Evolutionary conservation across 2,797 vertebrate genomes (phyloP).

Genomic region (Onychomys arenicola): DNA sequence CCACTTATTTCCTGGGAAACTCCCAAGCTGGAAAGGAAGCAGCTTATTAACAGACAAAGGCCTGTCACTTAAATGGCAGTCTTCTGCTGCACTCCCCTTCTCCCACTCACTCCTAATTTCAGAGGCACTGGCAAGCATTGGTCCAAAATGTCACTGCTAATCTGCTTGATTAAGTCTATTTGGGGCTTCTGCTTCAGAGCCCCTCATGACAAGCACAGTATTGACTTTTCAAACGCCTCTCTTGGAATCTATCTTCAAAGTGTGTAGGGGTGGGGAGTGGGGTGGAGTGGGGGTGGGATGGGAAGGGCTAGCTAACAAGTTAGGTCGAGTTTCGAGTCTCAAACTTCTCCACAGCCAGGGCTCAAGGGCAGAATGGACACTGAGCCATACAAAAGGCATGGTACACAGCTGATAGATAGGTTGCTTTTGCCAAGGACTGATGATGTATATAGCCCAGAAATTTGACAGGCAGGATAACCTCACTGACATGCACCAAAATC

Average conservation of each 20-base stretch:
- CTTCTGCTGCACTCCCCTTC: slow-evolving; percentile 30
- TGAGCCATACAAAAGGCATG: background rate
- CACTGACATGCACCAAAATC: background rate
- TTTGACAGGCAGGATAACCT: background rate
- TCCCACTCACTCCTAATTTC: slow-evolving; percentile 54
- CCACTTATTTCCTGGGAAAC: slow-evolving; percentile 63
- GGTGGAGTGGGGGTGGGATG: no score
- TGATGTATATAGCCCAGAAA: no score
- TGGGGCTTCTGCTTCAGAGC: background rate
- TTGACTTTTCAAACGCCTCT: slow-evolving; percentile 14
- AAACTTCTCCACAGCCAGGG: background rate
- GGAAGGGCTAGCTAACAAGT: slow-evolving; percentile 2
- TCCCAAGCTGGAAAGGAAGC: slow-evolving; percentile 58
- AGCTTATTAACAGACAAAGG: slow-evolving; percentile 49
- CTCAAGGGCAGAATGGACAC: background rate
- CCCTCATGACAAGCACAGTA: background rate
- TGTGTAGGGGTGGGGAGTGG: background rate
- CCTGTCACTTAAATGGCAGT: background rate
- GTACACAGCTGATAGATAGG: background rate
- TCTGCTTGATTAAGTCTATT: slow-evolving; percentile 47
- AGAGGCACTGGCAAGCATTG: slow-evolving; percentile 34
- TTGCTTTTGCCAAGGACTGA: background rate
- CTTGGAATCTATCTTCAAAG: slow-evolving; percentile 40
- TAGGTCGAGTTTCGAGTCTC: background rate
- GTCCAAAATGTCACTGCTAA: slow-evolving; percentile 68